Conservation (phyloP, 2,888 invertebrate species). For the Drymonia ruficornis region DNA sequence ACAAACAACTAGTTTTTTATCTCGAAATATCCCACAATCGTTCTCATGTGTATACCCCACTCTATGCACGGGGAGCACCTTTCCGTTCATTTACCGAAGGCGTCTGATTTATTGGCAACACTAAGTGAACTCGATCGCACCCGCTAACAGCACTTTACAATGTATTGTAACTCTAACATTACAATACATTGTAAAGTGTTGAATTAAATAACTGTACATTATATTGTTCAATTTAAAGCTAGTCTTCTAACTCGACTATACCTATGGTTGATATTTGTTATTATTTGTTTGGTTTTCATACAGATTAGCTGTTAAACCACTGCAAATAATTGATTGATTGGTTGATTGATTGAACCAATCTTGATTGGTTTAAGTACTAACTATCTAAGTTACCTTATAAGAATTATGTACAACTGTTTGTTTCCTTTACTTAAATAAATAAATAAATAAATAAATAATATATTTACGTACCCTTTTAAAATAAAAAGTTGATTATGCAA, state of each 20-base stretch:
- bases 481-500: no score
- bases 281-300: neutral
- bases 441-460: no score
- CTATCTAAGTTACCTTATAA: no score
- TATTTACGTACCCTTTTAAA: no score
- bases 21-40: neutral
- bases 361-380: no score
- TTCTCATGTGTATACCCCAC: neutral
- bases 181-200: constrained; percentile 44
- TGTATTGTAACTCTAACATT: constrained; percentile 35
- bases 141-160: constrained; percentile 31
- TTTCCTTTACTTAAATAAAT: no score
- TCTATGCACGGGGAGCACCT: constrained; percentile 36
- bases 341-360: no score
- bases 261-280: neutral
- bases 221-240: constrained; percentile 38
- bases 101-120: constrained; percentile 61
- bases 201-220: constrained; percentile 43
- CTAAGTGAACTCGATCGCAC: constrained; percentile 70
- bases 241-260: neutral
- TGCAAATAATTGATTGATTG: no score
- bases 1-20: neutral
- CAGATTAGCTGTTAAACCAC: no score
- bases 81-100: constrained; percentile 55
- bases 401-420: no score